phyloP scores from a whole-genome alignment of 2,797 vertebrate genomes.

The Vultur gryphus region DNA sequence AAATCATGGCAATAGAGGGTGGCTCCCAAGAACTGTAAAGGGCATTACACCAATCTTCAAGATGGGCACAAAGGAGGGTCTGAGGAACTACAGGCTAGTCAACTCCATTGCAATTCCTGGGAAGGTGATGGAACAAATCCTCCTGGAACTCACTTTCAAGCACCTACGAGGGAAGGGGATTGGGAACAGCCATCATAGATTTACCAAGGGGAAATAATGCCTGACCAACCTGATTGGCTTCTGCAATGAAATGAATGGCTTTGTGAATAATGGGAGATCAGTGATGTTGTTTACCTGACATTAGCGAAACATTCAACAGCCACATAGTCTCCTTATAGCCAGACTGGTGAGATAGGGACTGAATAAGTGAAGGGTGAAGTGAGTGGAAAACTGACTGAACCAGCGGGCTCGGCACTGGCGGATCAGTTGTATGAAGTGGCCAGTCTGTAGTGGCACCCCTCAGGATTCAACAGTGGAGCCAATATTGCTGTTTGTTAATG shows the following conservation, averaged over 20 bases:
- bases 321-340: not conserved
- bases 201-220: too few species aligned
- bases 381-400: not conserved
- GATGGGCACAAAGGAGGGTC: not conserved
- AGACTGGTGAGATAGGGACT: not conserved
- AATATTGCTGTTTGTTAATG: not conserved
- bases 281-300: not conserved
- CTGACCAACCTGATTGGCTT: not conserved
- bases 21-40: not conserved
- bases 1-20: not conserved
- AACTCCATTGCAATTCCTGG: not conserved
- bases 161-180: too few species aligned
- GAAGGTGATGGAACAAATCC: not conserved
- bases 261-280: not conserved
- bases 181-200: not conserved
- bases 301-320: not conserved
- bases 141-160: not conserved
- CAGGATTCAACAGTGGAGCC: not conserved
- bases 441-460: not conserved
- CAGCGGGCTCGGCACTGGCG: not conserved
- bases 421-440: not conserved
- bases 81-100: not conserved
- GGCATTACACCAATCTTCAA: not conserved
- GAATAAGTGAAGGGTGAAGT: not conserved
- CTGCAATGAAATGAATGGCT: not conserved